phyloP scores from a whole-genome alignment of 2,113 vertebrate genomes.

The Melanocharis versteri region DNA sequence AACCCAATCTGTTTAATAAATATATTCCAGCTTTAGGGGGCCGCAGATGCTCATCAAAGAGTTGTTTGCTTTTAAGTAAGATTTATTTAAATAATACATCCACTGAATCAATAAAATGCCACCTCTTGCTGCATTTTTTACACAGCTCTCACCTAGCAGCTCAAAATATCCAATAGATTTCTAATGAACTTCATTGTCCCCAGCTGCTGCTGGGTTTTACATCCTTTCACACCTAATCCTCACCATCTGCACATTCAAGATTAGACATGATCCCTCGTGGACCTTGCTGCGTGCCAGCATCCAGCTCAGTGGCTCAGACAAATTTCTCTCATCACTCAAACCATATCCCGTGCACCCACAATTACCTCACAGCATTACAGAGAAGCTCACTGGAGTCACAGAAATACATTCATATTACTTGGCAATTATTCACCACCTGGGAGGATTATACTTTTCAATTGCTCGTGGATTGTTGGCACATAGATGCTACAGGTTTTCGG shows the following conservation, averaged over 20 bases:
- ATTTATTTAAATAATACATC: background rate
- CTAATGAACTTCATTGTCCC: conserved; percentile 6
- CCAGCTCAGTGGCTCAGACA: conserved; percentile 9
- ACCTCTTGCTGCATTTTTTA: background rate
- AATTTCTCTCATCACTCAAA: conserved; percentile 21
- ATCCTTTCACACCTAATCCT: conserved; percentile 33
- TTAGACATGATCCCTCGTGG: background rate
- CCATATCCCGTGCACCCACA: background rate
- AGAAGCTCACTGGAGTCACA: background rate
- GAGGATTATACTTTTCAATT: background rate
- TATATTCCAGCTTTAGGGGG: background rate
- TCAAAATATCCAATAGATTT: background rate
- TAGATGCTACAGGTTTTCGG: background rate
- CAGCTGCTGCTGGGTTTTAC: conserved; percentile 19
- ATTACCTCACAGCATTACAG: background rate
- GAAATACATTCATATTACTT: background rate
- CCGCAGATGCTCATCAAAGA: background rate
- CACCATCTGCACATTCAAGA: conserved; percentile 4
- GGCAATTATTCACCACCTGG: background rate
- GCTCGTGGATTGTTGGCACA: background rate
- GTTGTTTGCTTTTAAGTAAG: background rate
- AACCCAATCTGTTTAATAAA: background rate
- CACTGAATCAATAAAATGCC: background rate
- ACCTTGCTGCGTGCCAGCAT: background rate
- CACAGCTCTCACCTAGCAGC: background rate